Evolutionary conservation across 2,888 invertebrate species (phyloP).

Genomic region (Ditula angustiorana): DNA sequence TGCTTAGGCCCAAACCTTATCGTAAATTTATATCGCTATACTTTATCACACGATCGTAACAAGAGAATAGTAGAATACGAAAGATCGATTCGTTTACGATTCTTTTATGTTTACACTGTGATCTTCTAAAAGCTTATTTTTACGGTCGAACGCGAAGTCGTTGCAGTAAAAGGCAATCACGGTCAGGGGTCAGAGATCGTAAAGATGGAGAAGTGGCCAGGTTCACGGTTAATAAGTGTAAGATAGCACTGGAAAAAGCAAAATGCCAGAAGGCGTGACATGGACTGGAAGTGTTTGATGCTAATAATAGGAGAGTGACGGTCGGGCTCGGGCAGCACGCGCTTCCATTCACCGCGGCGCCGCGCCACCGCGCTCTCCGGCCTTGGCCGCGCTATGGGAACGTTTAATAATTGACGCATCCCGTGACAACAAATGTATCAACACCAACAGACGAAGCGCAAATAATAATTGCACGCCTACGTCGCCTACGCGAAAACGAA

Average conservation of each 20-base stretch:
- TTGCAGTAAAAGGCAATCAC: constrained; percentile 25
- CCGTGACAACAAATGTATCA: constrained; percentile 48
- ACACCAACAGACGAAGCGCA: constrained; percentile 44
- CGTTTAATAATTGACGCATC: constrained; percentile 63
- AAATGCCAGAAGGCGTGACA: constrained; percentile 42
- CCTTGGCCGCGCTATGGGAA: constrained; percentile 71
- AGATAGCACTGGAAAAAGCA: constrained; percentile 13
- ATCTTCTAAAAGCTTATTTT: constrained; percentile 35
- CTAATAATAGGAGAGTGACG: constrained; percentile 72
- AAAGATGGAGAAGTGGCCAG: neutral
- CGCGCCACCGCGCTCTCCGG: constrained; percentile 49
- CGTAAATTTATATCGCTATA: constrained; percentile 31
- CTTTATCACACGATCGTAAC: constrained; percentile 35
- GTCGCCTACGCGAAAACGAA: constrained; percentile 35
- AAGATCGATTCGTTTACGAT: constrained; percentile 36
- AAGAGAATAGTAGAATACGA: constrained; percentile 33
- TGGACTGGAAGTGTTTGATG: constrained; percentile 56
- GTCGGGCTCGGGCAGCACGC: constrained; percentile 58
- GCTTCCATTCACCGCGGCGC: constrained; percentile 73
- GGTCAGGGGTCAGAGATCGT: constrained; percentile 19
- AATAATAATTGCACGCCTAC: constrained; percentile 29
- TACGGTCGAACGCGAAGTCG: constrained; percentile 19
- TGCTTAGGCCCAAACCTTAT: constrained; percentile 12
- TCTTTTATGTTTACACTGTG: constrained; percentile 31
- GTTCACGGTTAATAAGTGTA: neutral